A percentile compares a stretch with the other conserved stretches of the same genome.
Conservation (phyloP, 2,797 vertebrate genomes). For the Eutrigla gurnardus region DNA sequence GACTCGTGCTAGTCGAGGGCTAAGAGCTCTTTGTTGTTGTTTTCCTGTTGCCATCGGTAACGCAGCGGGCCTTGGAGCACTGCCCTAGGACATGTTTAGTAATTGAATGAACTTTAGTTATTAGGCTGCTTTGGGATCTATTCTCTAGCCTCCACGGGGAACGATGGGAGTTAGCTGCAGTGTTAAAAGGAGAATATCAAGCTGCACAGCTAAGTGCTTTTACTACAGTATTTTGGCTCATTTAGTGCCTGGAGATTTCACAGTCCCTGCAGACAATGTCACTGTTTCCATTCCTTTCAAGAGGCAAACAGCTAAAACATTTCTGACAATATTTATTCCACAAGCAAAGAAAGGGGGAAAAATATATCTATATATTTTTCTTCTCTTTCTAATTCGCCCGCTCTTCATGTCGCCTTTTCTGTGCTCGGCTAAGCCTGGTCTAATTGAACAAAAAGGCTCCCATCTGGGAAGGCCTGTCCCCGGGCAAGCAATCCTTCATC, state of each 20-base stretch:
- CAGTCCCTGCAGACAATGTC: conserved; percentile 53
- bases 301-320: conserved; percentile 33
- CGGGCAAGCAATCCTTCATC: conserved; percentile 72
- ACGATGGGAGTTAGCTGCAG: conserved; percentile 47
- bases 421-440: conserved; percentile 52
- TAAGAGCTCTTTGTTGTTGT: conserved; percentile 37
- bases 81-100: conserved; percentile 76
- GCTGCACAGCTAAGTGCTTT: conserved; percentile 32
- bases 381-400: conserved; percentile 22
- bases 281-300: conserved; percentile 33
- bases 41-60: conserved; percentile 62
- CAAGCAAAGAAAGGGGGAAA: conserved; percentile 39
- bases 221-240: conserved; percentile 43
- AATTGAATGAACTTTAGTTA: conserved; percentile 74
- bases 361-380: conserved; percentile 15
- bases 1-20: too few species aligned
- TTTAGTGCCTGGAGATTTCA: conserved; percentile 56
- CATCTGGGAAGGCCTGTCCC: conserved; percentile 66
- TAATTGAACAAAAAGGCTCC: conserved; percentile 70
- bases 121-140: conserved; percentile 60
- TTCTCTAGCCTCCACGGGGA: conserved; percentile 49
- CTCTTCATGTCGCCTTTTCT: conserved; percentile 29
- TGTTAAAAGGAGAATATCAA: conserved; percentile 45
- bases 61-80: conserved; percentile 65
- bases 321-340: conserved; percentile 57